Evolutionary conservation across 2,797 vertebrate species (phyloP).

Genomic region (Epinephelus awoara): DNA sequence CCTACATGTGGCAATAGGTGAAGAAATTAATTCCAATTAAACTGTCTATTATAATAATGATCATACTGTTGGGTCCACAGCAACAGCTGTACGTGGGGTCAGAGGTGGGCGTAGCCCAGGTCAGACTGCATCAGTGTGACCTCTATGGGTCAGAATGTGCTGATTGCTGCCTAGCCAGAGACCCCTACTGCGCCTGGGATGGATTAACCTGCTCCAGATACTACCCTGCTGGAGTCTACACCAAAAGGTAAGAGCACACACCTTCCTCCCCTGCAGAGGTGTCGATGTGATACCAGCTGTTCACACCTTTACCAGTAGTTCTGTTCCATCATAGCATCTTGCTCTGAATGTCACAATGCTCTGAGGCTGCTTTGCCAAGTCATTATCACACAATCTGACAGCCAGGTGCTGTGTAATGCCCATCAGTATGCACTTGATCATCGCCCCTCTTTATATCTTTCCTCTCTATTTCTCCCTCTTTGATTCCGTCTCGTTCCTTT

Average conservation of each 20-base stretch:
- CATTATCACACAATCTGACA: slow-evolving; percentile 45
- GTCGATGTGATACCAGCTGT: slow-evolving; percentile 39
- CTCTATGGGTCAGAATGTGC: slow-evolving; percentile 95
- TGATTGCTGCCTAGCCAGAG: slow-evolving; percentile 96
- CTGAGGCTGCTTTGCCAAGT: slow-evolving; percentile 42
- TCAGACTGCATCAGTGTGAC: slow-evolving; percentile 95
- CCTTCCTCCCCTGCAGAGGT: neutral
- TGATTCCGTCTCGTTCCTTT: slow-evolving; percentile 29
- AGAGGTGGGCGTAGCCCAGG: slow-evolving; percentile 89
- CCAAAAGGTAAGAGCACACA: slow-evolving; percentile 89
- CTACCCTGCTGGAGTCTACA: slow-evolving; percentile 89
- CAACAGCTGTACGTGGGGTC: slow-evolving; percentile 96
- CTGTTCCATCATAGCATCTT: slow-evolving; percentile 36
- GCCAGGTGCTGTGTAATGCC: slow-evolving; percentile 52
- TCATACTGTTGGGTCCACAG: slow-evolving; percentile 75
- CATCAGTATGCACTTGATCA: slow-evolving; percentile 58
- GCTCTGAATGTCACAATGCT: slow-evolving; percentile 54
- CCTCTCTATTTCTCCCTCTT: slow-evolving; percentile 11
- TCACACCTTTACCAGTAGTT: slow-evolving; percentile 44
- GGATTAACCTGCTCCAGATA: slow-evolving; percentile 94
- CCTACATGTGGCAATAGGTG: neutral
- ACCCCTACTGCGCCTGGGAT: slow-evolving; percentile 98
- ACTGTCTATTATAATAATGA: neutral
- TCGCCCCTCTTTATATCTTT: slow-evolving; percentile 21
- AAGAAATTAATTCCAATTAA: neutral